phyloP scores from a whole-genome alignment of 1,140 invertebrate genomes.

The Brachionus calyciflorus region DNA sequence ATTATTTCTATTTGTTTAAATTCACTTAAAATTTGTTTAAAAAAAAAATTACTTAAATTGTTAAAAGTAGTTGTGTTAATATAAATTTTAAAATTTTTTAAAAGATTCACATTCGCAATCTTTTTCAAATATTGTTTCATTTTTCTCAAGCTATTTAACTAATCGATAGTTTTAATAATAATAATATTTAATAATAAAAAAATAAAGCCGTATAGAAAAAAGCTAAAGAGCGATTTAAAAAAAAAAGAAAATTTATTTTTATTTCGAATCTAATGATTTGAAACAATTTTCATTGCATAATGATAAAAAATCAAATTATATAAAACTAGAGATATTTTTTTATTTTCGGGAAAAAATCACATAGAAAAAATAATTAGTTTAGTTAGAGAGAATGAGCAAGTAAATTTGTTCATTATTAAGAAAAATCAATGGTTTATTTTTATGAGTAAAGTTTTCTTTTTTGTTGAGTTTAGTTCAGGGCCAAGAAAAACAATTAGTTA shows the following conservation, averaged over 20 bases:
- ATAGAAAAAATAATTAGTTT: conserved; percentile 25
- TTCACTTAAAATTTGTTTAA: no score
- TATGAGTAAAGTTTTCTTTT: not conserved
- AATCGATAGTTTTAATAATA: conserved; percentile 15
- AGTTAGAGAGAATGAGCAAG: not conserved
- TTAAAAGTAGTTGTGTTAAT: no score
- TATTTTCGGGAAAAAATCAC: no score
- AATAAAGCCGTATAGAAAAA: not conserved
- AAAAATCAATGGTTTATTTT: not conserved
- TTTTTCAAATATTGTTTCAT: not conserved
- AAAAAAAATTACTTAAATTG: no score
- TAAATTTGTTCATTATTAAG: not conserved
- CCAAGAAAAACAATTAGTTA: conserved; percentile 30
- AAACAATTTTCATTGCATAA: conserved; percentile 22
- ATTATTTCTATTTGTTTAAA: no score
- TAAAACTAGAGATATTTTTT: not conserved
- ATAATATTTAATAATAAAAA: not conserved
- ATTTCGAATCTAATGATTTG: no score
- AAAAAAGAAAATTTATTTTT: no score
- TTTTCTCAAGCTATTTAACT: not conserved
- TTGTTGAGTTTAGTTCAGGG: conserved; percentile 28
- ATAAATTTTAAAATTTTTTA: no score
- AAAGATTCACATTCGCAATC: no score
- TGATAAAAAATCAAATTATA: conserved; percentile 6
- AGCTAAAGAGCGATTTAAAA: no score